Evolutionary conservation across 2,888 invertebrate genomes (phyloP), one percentile per base, ranked within the genome.

Genomic region (Mythimna vitellina): DNA sequence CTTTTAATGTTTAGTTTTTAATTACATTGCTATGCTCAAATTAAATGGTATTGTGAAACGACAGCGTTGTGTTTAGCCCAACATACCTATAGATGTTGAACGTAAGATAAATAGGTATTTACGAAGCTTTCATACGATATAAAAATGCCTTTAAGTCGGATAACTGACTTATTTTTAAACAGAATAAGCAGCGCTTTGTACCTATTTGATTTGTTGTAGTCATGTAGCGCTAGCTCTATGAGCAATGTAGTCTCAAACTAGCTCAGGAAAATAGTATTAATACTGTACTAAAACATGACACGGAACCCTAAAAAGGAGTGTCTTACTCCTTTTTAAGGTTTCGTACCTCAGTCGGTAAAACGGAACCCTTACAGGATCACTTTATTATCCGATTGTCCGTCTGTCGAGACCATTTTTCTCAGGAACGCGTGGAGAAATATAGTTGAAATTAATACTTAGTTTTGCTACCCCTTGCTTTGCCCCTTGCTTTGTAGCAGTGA

Each of bases 1-100:
- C 86, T 86, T 88, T 90, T 85, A 87, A 86, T 83, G 82, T 80
- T 88, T 88, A 74, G 53, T 69, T 51, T 57, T 77, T 77, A 76
- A 79, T 84, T 71, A 82, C 64, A 69, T 81, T 83, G 68, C 60
- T 70, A 38, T 62, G 62, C 35, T 80, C 25, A 62, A 64, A 80
- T 82, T 78, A 65, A 81, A 70, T 58, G 64, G 46, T 22, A 29
- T 51, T 78, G 60, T 56, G 70, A 72, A 79, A 74, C 5, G 14
- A 60, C 14, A 62, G 7, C 22, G 35, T 32, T 42, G 74, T 57
- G 61, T 70, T 74, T 58, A 65, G 38, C 54, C 53, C 22, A 53
- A 70, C 71, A 66, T 49, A 67, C 1, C 6, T 46, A 46, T 46
- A 17, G 14, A 57, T 12, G 58, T 56, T 62, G 22, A 56, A 51